phyloP scores from a whole-genome alignment of 2,888 invertebrate genomes.

The Bellardia pandia region DNA sequence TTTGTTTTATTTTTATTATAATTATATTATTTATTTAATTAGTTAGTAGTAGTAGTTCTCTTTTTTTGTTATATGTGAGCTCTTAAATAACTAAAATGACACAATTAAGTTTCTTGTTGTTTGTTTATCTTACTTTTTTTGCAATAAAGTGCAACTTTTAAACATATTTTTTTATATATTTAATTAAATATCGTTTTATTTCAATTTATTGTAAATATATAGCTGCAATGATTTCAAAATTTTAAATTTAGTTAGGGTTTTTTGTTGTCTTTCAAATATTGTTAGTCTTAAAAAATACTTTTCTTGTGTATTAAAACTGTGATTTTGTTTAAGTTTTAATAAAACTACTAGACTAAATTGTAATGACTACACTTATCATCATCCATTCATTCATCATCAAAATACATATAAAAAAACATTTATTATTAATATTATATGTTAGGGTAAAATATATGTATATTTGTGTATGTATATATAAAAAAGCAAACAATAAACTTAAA shows the following conservation, averaged over 20 bases:
- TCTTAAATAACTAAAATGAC: slow-evolving; percentile 72
- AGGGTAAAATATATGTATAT: slow-evolving; percentile 53
- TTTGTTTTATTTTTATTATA: slow-evolving; percentile 59
- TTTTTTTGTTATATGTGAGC: slow-evolving; percentile 67
- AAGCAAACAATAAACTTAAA: slow-evolving; percentile 43
- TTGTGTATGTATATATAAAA: slow-evolving; percentile 27
- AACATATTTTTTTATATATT: slow-evolving; percentile 29
- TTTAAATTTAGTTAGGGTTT: slow-evolving; percentile 1
- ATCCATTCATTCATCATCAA: slow-evolving; percentile 26
- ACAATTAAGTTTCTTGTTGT: slow-evolving; percentile 60
- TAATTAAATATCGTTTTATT: slow-evolving; percentile 37
- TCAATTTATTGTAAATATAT: slow-evolving; percentile 18
- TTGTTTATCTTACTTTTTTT: slow-evolving; percentile 30
- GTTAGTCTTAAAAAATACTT: slow-evolving; percentile 55
- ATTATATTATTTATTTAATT: slow-evolving; percentile 61
- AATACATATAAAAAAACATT: slow-evolving; percentile 50
- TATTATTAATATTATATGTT: slow-evolving; percentile 38
- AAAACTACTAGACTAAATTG: slow-evolving; percentile 66
- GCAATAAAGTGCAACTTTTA: slow-evolving; percentile 44
- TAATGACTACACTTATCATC: slow-evolving; percentile 64
- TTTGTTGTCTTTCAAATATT: slow-evolving; percentile 17
- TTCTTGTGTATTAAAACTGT: slow-evolving; percentile 51
- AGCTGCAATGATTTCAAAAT: slow-evolving; percentile 49
- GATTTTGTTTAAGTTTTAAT: slow-evolving; percentile 46
- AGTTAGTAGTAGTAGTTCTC: slow-evolving; percentile 62